Conservation (phyloP, 2,888 invertebrate species). For the Aleiodes testaceus region DNA sequence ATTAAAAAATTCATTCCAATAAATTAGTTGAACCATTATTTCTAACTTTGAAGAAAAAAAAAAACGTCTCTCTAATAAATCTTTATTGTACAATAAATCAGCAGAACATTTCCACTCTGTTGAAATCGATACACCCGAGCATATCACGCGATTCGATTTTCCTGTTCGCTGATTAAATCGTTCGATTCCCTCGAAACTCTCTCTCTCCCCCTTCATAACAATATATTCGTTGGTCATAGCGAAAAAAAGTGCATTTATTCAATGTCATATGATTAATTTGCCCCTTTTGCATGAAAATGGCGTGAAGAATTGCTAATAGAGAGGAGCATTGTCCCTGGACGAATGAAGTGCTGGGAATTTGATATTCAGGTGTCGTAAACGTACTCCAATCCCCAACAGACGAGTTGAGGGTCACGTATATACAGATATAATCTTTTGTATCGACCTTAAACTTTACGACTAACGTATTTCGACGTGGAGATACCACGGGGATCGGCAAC, state of each 20-base stretch:
- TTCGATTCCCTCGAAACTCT: background rate
- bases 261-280: background rate
- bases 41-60: no score
- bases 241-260: background rate
- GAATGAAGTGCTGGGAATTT: background rate
- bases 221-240: background rate
- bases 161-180: constrained; percentile 21
- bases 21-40: no score
- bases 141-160: constrained; percentile 20
- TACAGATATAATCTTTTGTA: constrained; percentile 13
- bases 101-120: constrained; percentile 9
- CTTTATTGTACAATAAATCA: background rate
- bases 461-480: constrained; percentile 20
- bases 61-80: no score
- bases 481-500: constrained; percentile 16
- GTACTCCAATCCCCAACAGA: constrained; percentile 4
- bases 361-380: constrained; percentile 28
- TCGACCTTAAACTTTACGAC: constrained; percentile 33
- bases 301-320: constrained; percentile 10
- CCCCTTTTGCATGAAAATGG: background rate
- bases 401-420: background rate
- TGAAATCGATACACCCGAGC: background rate
- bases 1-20: no score
- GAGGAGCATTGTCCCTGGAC: background rate
- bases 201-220: background rate